Percentiles rank a stretch among this genome's conserved stretches.
Evolutionary conservation across 2,797 vertebrate species (phyloP).

Genomic region (Coendou prehensilis): DNA sequence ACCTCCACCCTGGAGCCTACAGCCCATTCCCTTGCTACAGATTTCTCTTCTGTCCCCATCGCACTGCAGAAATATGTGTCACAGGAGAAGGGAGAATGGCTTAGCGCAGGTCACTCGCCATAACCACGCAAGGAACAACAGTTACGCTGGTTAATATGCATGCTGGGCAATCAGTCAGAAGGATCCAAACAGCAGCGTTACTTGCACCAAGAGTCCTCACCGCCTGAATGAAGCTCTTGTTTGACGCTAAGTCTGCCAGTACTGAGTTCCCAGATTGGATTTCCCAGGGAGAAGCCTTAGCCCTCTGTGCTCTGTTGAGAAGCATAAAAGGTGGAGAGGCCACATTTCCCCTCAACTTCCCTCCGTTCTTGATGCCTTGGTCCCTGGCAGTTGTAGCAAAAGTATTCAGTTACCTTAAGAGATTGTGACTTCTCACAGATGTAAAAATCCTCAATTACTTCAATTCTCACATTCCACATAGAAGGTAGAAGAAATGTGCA

Average conservation of each 20-base stretch:
- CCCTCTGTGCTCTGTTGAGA: conserved; percentile 47
- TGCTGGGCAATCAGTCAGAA: conserved; percentile 31
- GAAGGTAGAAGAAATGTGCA: conserved; percentile 4
- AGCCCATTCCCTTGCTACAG: not conserved
- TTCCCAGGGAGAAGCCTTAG: conserved; percentile 48
- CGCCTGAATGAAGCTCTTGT: conserved; percentile 78
- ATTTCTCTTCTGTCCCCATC: conserved; percentile 8
- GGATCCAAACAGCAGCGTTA: not conserved
- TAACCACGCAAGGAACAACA: conserved; percentile 66
- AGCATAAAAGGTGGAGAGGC: not conserved
- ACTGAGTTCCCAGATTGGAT: conserved; percentile 47
- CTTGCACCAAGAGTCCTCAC: not conserved
- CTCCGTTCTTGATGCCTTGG: not conserved
- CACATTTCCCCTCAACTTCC: not conserved
- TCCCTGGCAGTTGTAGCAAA: not conserved
- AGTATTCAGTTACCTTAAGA: conserved; percentile 35
- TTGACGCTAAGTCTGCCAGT: conserved; percentile 23
- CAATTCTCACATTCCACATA: not conserved
- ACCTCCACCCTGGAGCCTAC: not conserved
- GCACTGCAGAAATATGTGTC: conserved; percentile 47
- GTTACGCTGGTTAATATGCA: conserved; percentile 68
- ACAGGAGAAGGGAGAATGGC: not conserved
- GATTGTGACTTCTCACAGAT: conserved; percentile 44
- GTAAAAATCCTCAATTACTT: conserved; percentile 43
- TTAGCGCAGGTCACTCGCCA: conserved; percentile 39